A percentile compares a stretch with the other conserved stretches of the same genome.
phyloP scores from a whole-genome alignment of 2,113 vertebrate species.

The Sinocyclocheilus anshuiensis region DNA sequence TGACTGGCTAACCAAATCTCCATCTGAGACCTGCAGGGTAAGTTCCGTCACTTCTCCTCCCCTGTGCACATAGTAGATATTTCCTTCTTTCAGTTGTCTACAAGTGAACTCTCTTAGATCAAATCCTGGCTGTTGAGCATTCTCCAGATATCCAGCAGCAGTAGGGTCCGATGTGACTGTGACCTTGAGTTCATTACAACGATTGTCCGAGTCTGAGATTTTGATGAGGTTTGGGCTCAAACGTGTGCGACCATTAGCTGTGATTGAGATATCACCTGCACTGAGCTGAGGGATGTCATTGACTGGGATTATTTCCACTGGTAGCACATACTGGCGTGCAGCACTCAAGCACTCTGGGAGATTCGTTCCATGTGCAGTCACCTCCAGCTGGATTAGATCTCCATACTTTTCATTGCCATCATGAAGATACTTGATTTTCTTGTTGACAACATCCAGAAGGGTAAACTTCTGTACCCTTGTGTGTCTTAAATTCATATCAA shows the following conservation, averaged over 20 bases:
- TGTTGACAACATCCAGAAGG: constrained; percentile 85
- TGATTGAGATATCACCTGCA: constrained; percentile 81
- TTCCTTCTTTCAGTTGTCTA: constrained; percentile 84
- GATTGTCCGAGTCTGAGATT: constrained; percentile 82
- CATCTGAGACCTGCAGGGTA: constrained; percentile 81
- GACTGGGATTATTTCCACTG: constrained; percentile 81
- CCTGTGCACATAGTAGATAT: constrained; percentile 83
- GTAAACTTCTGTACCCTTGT: constrained; percentile 82
- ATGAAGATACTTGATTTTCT: constrained; percentile 89
- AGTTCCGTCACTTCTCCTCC: constrained; percentile 73
- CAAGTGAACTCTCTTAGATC: constrained; percentile 86
- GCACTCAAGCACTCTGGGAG: constrained; percentile 86
- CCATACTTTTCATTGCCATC: constrained; percentile 82
- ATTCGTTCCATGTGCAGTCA: constrained; percentile 75
- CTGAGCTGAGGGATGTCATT: constrained; percentile 81
- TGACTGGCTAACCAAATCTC: constrained; percentile 75
- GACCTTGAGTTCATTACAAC: constrained; percentile 82
- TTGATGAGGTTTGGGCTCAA: constrained; percentile 80
- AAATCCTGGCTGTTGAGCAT: constrained; percentile 76
- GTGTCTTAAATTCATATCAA: constrained; percentile 83
- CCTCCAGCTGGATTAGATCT: constrained; percentile 87
- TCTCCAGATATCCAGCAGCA: constrained; percentile 79
- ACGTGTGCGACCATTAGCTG: constrained; percentile 82
- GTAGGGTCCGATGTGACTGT: constrained; percentile 73
- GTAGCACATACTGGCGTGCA: constrained; percentile 78